A percentile compares a stretch with the other conserved stretches of the same genome.
phyloP scores from a whole-genome alignment of 2,888 invertebrate genomes.

The Hecatera dysodea region DNA sequence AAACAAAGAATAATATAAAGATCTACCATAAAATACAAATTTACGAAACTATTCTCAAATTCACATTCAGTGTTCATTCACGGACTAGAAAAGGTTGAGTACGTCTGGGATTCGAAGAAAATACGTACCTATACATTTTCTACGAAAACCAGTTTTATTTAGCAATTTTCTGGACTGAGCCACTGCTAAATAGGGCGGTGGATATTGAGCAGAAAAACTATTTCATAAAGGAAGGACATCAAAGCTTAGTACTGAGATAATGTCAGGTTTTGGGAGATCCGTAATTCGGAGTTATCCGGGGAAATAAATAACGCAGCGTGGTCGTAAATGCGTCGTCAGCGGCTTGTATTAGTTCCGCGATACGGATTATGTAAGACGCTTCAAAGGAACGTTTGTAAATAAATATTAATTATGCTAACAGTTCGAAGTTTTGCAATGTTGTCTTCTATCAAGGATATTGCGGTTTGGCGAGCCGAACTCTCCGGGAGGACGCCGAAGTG shows the following conservation, averaged over 20 bases:
- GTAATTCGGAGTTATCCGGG: conserved; percentile 19
- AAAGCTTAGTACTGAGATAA: conserved; percentile 69
- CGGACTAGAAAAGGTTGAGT: conserved; percentile 37
- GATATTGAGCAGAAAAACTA: conserved; percentile 57
- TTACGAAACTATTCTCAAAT: conserved; percentile 33
- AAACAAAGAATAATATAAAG: conserved; percentile 27
- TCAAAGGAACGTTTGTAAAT: conserved; percentile 65
- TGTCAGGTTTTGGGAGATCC: conserved; percentile 59
- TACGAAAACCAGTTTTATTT: conserved; percentile 52
- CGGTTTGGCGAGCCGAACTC: conserved; percentile 35
- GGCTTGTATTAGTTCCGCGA: conserved; percentile 63
- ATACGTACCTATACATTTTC: conserved; percentile 40
- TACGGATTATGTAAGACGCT: conserved; percentile 44
- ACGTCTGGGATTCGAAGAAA: conserved; percentile 49
- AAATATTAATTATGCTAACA: conserved; percentile 62
- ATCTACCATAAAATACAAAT: conserved; percentile 31
- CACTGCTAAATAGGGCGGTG: conserved; percentile 48
- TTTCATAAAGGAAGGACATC: conserved; percentile 65
- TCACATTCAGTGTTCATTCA: conserved; percentile 45
- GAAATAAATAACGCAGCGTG: conserved; percentile 66
- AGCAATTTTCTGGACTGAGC: conserved; percentile 46
- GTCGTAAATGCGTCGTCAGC: conserved; percentile 69
- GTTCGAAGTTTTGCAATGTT: conserved; percentile 53
- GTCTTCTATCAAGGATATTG: conserved; percentile 58
- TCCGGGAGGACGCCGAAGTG: conserved; percentile 6